Conservation (phyloP, 2,888 invertebrate genomes). For the Microplitis manilae region DNA sequence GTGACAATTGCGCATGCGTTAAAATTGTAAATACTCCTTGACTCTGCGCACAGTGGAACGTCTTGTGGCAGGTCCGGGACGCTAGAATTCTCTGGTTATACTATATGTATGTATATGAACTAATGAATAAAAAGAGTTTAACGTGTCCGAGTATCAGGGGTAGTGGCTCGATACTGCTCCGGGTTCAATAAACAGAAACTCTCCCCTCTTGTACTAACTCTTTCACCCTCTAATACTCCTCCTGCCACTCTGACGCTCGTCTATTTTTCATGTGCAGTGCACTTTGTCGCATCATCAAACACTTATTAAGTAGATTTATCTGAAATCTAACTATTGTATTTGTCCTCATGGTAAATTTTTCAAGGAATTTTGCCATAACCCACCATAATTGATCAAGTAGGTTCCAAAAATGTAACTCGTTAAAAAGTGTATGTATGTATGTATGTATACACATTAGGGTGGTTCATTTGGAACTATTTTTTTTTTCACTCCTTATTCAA, state of each 20-base stretch:
- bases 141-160: constrained; percentile 50
- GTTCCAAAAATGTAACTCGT: neutral
- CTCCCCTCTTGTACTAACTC: constrained; percentile 31
- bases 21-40: constrained; percentile 69
- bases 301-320: neutral
- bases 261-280: neutral
- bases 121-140: constrained; percentile 44
- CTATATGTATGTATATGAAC: constrained; percentile 22
- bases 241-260: neutral
- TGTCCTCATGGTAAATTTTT: too few species aligned
- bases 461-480: too few species aligned
- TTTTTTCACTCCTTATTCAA: too few species aligned
- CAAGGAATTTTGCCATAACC: too few species aligned
- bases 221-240: neutral
- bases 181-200: constrained; percentile 67
- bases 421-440: too few species aligned
- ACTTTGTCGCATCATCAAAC: constrained; percentile 17
- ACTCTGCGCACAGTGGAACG: constrained; percentile 66
- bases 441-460: too few species aligned
- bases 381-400: too few species aligned
- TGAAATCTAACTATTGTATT: too few species aligned
- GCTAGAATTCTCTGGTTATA: constrained; percentile 12
- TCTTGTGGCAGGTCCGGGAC: constrained; percentile 69
- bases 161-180: constrained; percentile 64
- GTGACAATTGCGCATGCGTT: constrained; percentile 60